Conservation (phyloP, 2,113 vertebrate genomes). For the Chamaea fasciata region DNA sequence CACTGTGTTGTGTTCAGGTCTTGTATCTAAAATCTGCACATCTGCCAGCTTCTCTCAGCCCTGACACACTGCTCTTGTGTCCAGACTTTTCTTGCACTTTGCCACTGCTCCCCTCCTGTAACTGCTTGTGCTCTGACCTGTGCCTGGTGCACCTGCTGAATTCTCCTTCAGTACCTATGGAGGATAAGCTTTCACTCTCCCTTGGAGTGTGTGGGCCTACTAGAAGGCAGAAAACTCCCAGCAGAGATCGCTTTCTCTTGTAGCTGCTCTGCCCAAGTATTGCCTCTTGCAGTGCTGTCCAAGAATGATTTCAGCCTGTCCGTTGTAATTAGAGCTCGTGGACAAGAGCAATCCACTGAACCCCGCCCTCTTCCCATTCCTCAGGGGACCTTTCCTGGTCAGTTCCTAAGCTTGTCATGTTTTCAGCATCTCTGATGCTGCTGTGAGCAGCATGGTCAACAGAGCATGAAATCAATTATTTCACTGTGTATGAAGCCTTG, state of each 20-base stretch:
- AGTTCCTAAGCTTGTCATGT: background rate
- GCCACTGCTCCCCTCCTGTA: background rate
- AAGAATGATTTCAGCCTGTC: background rate
- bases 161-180: background rate
- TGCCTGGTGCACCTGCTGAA: background rate
- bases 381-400: background rate
- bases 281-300: background rate
- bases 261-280: background rate
- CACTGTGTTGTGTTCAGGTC: background rate
- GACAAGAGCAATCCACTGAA: background rate
- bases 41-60: background rate
- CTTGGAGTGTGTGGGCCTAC: background rate
- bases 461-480: background rate
- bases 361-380: background rate
- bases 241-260: background rate
- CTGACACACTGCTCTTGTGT: background rate
- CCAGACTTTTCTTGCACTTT: background rate
- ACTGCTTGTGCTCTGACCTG: background rate
- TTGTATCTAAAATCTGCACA: background rate
- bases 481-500: background rate
- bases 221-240: background rate
- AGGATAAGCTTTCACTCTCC: background rate
- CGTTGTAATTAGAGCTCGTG: background rate
- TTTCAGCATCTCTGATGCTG: background rate
- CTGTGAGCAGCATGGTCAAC: background rate